Conservation (phyloP, 2,888 invertebrate species). For the Strigamia maritima region DNA sequence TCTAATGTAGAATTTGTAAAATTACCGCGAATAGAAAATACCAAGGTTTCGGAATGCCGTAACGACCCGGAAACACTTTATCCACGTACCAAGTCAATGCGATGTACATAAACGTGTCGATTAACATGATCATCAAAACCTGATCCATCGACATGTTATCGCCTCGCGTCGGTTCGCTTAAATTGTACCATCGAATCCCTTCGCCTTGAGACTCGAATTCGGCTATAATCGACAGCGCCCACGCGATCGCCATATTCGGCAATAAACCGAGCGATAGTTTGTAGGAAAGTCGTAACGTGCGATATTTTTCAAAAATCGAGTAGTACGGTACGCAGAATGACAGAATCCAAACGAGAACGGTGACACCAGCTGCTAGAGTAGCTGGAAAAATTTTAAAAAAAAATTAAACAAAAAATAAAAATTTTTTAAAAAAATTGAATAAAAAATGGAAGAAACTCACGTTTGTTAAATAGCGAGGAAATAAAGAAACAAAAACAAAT, state of each 20-base stretch:
- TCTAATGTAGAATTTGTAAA: too few relatives aligned
- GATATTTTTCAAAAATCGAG: conserved; percentile 44
- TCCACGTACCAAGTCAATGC: conserved; percentile 63
- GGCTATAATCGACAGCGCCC: conserved; percentile 47
- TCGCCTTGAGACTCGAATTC: conserved; percentile 45
- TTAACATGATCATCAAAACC: conserved; percentile 55
- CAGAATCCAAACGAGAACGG: background rate
- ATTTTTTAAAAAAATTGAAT: background rate
- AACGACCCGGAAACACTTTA: conserved; percentile 63
- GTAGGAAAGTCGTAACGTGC: conserved; percentile 43
- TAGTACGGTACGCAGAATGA: conserved; percentile 44
- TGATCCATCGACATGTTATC: conserved; percentile 16
- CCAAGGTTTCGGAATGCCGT: conserved; percentile 65
- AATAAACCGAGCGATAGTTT: conserved; percentile 46
- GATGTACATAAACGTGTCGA: conserved; percentile 57
- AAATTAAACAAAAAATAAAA: background rate
- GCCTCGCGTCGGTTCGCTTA: background rate
- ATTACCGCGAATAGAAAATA: conserved; percentile 63
- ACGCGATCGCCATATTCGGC: conserved; percentile 48
- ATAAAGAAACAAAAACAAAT: conserved; percentile 22
- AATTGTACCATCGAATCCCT: conserved; percentile 16
- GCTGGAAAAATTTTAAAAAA: background rate
- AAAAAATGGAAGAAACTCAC: too few relatives aligned
- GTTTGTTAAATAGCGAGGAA: background rate
- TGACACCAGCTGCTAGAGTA: background rate